Percentiles rank a stretch among this genome's conserved stretches.
These are phyloP conservation scores for Chaetura pelagica DNA, from an alignment of 2,113 vertebrate species.

Conservation along the genomic window DNA sequence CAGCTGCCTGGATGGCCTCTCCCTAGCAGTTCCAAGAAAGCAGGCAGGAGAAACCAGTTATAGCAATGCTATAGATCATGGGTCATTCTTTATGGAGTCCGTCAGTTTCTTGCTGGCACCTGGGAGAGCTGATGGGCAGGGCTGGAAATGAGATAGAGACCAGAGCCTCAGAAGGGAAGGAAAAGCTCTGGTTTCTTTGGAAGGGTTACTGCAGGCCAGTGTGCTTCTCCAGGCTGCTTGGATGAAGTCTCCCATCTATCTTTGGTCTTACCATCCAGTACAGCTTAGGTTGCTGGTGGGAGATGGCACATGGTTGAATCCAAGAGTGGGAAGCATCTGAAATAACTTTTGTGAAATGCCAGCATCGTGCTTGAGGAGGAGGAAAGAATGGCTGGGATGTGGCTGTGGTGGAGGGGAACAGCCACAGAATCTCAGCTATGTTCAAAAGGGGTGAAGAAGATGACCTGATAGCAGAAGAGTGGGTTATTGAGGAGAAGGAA, in stretches of 20 bases:
- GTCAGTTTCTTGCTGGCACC: neutral
- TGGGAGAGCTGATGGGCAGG: neutral
- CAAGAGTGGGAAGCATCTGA: conserved; percentile 62
- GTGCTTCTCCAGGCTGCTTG: neutral
- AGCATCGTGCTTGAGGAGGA: conserved; percentile 57
- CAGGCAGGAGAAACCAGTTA: neutral
- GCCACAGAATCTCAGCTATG: neutral
- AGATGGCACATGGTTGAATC: conserved; percentile 11
- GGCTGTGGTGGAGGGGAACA: neutral
- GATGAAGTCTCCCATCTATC: neutral
- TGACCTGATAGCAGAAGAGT: conserved; percentile 1
- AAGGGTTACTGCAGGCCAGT: neutral
- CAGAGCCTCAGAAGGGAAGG: neutral
- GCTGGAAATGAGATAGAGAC: neutral
- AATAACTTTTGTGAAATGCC: conserved; percentile 63
- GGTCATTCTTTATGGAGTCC: accelerated
- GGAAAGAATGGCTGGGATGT: neutral
- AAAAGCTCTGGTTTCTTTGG: neutral
- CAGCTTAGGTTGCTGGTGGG: conserved; percentile 18
- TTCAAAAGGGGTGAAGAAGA: neutral
- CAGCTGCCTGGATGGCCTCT: neutral
- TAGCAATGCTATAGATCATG: accelerated
- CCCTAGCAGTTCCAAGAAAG: neutral
- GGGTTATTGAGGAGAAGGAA: conserved; percentile 1
- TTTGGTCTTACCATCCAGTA: neutral